Conservation (phyloP, 2,797 vertebrate species). For the Pangasius krempfi region DNA sequence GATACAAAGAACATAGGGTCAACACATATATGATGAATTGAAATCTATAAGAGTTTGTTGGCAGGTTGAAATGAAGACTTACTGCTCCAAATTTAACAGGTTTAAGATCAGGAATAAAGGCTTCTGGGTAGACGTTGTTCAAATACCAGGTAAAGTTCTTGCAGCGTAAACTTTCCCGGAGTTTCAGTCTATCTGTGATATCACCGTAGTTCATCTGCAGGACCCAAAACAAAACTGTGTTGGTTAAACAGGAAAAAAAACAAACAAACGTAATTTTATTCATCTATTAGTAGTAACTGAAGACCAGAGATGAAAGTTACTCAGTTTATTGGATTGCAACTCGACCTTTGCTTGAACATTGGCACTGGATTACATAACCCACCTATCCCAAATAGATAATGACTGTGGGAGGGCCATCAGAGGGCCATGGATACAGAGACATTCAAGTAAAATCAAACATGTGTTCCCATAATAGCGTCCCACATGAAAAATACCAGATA, state of each 20-base stretch:
- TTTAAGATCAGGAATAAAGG: slow-evolving; percentile 86
- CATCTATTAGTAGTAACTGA: neutral
- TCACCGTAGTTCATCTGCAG: slow-evolving; percentile 86
- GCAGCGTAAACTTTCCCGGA: slow-evolving; percentile 88
- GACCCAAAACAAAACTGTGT: neutral
- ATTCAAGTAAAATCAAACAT: neutral
- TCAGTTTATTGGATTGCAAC: neutral
- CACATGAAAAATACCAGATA: neutral
- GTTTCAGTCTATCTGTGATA: slow-evolving; percentile 84
- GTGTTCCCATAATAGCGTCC: neutral
- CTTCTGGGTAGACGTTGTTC: slow-evolving; percentile 93
- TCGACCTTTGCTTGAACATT: neutral
- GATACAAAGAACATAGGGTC: neutral
- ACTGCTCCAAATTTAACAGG: slow-evolving; percentile 89
- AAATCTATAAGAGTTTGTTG: neutral
- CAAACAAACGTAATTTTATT: too few relatives aligned
- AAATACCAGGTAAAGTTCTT: slow-evolving; percentile 97
- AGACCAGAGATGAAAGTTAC: too few relatives aligned
- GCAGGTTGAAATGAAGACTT: slow-evolving; percentile 57
- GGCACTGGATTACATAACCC: neutral
- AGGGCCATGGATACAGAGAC: neutral
- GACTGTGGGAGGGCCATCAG: neutral
- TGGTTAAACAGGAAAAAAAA: neutral
- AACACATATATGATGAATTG: neutral
- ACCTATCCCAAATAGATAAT: neutral